Conservation (phyloP, 2,888 invertebrate genomes). For the Eupithecia centaureata region DNA sequence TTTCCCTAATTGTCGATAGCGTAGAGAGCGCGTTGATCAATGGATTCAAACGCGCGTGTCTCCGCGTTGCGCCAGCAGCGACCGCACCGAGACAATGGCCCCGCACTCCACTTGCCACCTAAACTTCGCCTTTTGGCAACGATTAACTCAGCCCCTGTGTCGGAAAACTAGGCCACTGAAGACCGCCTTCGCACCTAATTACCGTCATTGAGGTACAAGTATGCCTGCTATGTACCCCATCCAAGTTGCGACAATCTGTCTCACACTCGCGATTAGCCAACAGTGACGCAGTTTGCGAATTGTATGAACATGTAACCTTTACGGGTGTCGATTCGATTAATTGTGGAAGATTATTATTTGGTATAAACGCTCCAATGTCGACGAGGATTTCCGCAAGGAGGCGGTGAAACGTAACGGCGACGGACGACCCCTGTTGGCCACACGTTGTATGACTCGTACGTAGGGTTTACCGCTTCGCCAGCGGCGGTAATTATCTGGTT, state of each 20-base stretch:
- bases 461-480: conserved; percentile 32
- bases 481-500: conserved; percentile 66
- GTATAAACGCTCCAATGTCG: conserved; percentile 59
- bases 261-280: conserved; percentile 26
- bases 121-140: conserved; percentile 65
- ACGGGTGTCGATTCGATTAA: conserved; percentile 57
- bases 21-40: conserved; percentile 65
- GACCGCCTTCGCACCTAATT: conserved; percentile 54
- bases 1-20: conserved; percentile 66
- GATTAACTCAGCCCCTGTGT: conserved; percentile 63
- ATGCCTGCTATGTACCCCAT: conserved; percentile 29
- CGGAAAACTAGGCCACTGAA: conserved; percentile 64
- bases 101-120: conserved; percentile 62
- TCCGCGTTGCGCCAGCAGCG: conserved; percentile 74
- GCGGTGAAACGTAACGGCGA: conserved; percentile 50
- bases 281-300: conserved; percentile 21
- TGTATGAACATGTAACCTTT: conserved; percentile 43
- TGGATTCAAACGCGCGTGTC: conserved; percentile 78
- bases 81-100: conserved; percentile 66
- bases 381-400: conserved; percentile 63
- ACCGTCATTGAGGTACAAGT: conserved; percentile 42
- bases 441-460: conserved; percentile 39
- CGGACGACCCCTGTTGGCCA: conserved; percentile 50
- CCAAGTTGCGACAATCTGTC: conserved; percentile 40
- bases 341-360: conserved; percentile 60